Base-by-base conservation (phyloP, 2,888 invertebrate species). In the Corbicula japonica region DNA sequence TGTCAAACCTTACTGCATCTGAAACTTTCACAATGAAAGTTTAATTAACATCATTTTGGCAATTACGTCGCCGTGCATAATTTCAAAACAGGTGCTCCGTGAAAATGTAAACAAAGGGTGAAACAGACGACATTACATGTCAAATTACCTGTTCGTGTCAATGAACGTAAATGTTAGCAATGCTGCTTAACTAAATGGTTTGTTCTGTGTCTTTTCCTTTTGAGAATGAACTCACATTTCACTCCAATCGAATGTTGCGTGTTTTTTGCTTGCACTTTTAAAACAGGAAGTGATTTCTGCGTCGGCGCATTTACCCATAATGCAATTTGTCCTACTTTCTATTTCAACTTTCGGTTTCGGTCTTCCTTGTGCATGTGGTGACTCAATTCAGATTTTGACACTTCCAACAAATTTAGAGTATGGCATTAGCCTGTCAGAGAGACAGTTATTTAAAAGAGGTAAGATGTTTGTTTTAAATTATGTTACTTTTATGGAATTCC, bases 361-460 rank as follows among this genome's bases (percentile, higher is more conserved):
- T n/a, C n/a, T n/a, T n/a, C n/a, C n/a, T n/a, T n/a, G n/a, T n/a
- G n/a, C n/a, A n/a, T n/a, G n/a, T n/a, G n/a, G n/a, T n/a, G n/a
- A n/a, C n/a, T n/a, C n/a, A n/a, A n/a, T n/a, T n/a, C n/a, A n/a
- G n/a, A n/a, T n/a, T n/a, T n/a, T n/a, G n/a, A n/a, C n/a, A 26
- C 5, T 56, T 6, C 15, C 60, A 38, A 1, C 12, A 56, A 3
- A 18, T 56, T 30, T 8, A 2, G 5, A 18, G 1, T 38, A 87
- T 91, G 91, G 85, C 90, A 30, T 85, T 92, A 23, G 89, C 90
- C 10, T 92, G 92, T 82, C 92, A 92, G 61, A 79, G 79, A 66
- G 83, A 92, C 73, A 91, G 91, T 70, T 92, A 92, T 81, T 69
- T 91, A 38, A 89, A 84, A 79, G 85, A 91, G 87, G 92, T 92